phyloP scores from a whole-genome alignment of 2,888 invertebrate species.

The Zhengitettix transpicula region DNA sequence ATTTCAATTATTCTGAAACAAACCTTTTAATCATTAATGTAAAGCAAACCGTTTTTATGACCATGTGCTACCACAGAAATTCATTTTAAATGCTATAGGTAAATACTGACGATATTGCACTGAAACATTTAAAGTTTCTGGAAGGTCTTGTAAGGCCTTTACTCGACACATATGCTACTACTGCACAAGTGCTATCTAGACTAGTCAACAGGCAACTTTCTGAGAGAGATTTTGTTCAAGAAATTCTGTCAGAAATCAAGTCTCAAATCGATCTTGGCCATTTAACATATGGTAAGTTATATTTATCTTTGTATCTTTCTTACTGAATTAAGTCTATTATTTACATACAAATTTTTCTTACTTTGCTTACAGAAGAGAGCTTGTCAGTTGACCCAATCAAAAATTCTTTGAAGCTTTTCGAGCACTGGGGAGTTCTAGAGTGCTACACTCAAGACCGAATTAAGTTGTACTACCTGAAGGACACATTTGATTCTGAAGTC shows the following conservation, averaged over 20 bases:
- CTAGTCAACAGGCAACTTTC: constrained; percentile 36
- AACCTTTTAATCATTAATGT: no score
- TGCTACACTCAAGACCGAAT: constrained; percentile 24
- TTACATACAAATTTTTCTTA: constrained; percentile 5
- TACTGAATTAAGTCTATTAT: background rate
- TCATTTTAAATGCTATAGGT: constrained; percentile 17
- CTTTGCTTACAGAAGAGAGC: constrained; percentile 55
- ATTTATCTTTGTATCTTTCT: background rate
- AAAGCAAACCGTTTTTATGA: no score
- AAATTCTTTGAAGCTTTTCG: constrained; percentile 65
- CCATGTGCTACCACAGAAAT: no score
- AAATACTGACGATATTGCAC: constrained; percentile 20
- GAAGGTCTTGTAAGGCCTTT: constrained; percentile 48
- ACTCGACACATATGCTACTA: constrained; percentile 54
- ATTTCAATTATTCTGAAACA: no score
- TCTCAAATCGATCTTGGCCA: constrained; percentile 38
- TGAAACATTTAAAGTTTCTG: constrained; percentile 33
- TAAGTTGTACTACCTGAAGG: constrained; percentile 28
- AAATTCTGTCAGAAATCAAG: constrained; percentile 46
- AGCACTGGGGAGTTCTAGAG: constrained; percentile 67
- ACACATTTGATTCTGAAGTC: constrained; percentile 18
- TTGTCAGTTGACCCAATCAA: constrained; percentile 72
- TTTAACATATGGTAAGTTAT: constrained; percentile 40
- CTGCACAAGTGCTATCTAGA: constrained; percentile 39
- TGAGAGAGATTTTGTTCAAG: constrained; percentile 49